A percentile compares a stretch with the other conserved stretches of the same genome.
Evolutionary conservation across 1,140 invertebrate genomes (phyloP).

Genomic region (Gryon sp.): DNA sequence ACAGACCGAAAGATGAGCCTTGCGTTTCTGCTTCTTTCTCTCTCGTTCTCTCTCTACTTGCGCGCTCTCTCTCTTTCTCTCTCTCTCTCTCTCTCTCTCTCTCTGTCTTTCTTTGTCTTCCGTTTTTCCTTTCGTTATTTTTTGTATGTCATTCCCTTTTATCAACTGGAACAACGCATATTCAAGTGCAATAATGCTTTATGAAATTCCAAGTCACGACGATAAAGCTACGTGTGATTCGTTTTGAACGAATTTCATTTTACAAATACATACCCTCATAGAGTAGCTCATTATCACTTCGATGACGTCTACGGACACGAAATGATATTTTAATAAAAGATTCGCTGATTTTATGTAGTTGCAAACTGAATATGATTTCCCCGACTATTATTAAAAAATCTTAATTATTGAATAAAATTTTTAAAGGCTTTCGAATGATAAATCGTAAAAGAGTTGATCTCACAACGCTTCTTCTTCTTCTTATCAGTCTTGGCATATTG

Average conservation of each 20-base stretch:
- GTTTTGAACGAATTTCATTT: conserved; percentile 52
- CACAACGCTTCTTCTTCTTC: no score
- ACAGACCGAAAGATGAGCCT: conserved; percentile 54
- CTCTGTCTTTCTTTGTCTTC: no score
- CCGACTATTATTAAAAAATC: conserved; percentile 43
- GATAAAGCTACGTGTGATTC: conserved; percentile 40
- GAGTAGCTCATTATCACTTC: conserved; percentile 45
- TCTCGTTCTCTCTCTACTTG: no score
- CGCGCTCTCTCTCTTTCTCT: no score
- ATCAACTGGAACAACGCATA: conserved; percentile 62
- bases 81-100: no score
- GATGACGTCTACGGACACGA: conserved; percentile 27
- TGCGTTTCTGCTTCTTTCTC: background rate
- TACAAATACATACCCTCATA: conserved; percentile 27
- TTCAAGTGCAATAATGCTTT: conserved; percentile 67
- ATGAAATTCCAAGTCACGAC: conserved; percentile 65
- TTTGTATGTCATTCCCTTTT: conserved; percentile 20
- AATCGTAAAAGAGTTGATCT: no score
- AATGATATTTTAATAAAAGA: conserved; percentile 58
- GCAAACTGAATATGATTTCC: conserved; percentile 38
- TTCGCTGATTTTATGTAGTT: conserved; percentile 33
- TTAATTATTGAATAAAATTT: conserved; percentile 3
- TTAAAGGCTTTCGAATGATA: background rate
- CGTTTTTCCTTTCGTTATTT: no score
- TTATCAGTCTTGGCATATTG: no score